Percentiles rank a stretch among this genome's conserved stretches.
These are phyloP conservation scores for Gracilinanus agilis DNA, from an alignment of 2,113 vertebrate genomes.

Conservation along the genomic window DNA sequence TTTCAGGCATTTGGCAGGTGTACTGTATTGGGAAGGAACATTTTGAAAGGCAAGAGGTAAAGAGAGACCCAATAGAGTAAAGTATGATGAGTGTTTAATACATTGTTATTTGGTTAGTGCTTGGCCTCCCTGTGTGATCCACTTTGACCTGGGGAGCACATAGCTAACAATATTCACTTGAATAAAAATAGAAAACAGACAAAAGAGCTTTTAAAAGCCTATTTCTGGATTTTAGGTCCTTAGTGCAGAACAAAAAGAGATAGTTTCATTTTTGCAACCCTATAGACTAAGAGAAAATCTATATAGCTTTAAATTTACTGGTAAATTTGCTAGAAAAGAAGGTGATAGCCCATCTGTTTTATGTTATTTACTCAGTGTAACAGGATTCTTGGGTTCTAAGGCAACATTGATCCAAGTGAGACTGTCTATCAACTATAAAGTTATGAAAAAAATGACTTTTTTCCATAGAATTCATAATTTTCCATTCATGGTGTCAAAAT, in stretches of 20 bases:
- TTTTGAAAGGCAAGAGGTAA: conserved; percentile 11
- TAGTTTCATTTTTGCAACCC: conserved; percentile 13
- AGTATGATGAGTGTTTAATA: not conserved
- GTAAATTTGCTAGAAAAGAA: not conserved
- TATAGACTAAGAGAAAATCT: conserved; percentile 18
- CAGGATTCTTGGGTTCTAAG: conserved; percentile 1
- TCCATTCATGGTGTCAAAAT: not conserved
- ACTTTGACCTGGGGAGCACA: not conserved
- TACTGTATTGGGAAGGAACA: conserved; percentile 7
- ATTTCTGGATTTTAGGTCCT: conserved; percentile 33
- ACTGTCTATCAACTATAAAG: not conserved
- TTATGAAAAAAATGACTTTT: not conserved
- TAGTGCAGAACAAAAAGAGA: conserved; percentile 30
- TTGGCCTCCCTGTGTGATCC: not conserved
- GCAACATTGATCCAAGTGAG: conserved; percentile 5
- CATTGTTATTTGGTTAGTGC: conserved; percentile 1
- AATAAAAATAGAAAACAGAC: conserved; percentile 11
- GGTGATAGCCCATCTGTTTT: not conserved
- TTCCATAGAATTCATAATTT: not conserved
- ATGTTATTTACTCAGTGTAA: not conserved
- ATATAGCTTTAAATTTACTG: not conserved
- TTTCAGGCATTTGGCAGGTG: conserved; percentile 26
- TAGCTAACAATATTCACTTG: not conserved
- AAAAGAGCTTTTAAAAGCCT: conserved; percentile 19
- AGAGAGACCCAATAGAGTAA: not conserved